These are phyloP conservation scores for Phyllostomus discolor DNA, from an alignment of 2,113 vertebrate genomes.

Conservation along the genomic window DNA sequence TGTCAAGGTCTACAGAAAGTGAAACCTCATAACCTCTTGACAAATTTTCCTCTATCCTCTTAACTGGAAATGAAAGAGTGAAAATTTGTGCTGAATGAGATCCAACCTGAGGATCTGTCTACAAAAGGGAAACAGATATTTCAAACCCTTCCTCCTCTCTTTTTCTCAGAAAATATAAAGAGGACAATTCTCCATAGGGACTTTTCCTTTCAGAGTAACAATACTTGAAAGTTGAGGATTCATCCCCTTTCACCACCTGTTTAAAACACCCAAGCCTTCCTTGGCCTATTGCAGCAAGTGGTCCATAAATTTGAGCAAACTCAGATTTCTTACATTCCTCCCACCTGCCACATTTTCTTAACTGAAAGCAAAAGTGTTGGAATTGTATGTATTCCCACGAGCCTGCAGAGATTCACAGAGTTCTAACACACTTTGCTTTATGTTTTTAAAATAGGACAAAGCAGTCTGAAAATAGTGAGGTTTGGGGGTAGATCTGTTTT, in stretches of 20 bases:
- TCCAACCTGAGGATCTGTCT: conserved; percentile 57
- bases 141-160: conserved; percentile 51
- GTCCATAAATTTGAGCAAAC: conserved; percentile 49
- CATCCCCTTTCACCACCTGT: conserved; percentile 51
- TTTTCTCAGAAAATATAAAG: conserved; percentile 55
- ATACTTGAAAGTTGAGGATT: conserved; percentile 57
- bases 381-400: conserved; percentile 52
- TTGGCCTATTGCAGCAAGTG: conserved; percentile 25
- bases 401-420: conserved; percentile 45
- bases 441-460: conserved; percentile 74
- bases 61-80: conserved; percentile 65
- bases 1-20: conserved; percentile 31
- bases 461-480: conserved; percentile 69
- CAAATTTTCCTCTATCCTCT: conserved; percentile 60
- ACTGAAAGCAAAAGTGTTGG: conserved; percentile 47
- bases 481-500: conserved; percentile 71
- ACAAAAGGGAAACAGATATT: conserved; percentile 63
- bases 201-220: conserved; percentile 58
- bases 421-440: conserved; percentile 62
- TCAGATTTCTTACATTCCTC: conserved; percentile 50
- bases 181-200: conserved; percentile 67
- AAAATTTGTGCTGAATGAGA: conserved; percentile 64
- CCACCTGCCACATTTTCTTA: conserved; percentile 61
- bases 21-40: conserved; percentile 61
- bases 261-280: conserved; percentile 36